A percentile compares a stretch with the other conserved stretches of the same genome.
Evolutionary conservation across 2,113 vertebrate species (phyloP).

Genomic region (Lagopus leucura): DNA sequence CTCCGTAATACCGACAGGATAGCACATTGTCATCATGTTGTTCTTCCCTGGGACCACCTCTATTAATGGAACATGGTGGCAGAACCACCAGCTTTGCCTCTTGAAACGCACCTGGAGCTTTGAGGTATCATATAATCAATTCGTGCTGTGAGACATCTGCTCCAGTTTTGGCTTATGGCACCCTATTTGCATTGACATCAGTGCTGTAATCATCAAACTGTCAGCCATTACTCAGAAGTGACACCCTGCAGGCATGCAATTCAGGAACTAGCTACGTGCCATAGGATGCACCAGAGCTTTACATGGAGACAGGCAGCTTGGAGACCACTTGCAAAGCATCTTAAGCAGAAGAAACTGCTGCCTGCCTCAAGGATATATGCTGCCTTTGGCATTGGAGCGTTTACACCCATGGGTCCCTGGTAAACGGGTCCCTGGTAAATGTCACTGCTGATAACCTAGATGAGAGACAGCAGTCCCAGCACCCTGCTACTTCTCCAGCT

Average conservation of each 20-base stretch:
- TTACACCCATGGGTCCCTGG: background rate
- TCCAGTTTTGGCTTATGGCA: background rate
- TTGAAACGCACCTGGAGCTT: background rate
- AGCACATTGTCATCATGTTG: background rate
- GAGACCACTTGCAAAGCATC: background rate
- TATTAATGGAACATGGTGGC: background rate
- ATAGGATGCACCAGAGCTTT: background rate
- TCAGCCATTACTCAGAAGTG: background rate
- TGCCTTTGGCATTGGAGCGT: background rate
- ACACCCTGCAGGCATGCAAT: background rate
- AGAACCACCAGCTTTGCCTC: background rate
- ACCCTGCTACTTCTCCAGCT: background rate
- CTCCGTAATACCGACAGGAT: background rate
- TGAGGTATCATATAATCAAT: background rate
- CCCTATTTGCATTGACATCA: rapidly evolving
- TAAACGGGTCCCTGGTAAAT: background rate
- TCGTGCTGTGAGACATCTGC: background rate
- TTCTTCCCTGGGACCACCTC: background rate
- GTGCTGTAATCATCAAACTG: background rate
- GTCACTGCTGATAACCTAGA: background rate
- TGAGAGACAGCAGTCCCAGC: background rate
- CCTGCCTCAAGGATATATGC: background rate
- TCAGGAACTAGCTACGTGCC: background rate
- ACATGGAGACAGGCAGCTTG: background rate
- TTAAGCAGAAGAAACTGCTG: background rate